Evolutionary conservation across 2,113 vertebrate genomes (phyloP).

Genomic region (Neogale vison): DNA sequence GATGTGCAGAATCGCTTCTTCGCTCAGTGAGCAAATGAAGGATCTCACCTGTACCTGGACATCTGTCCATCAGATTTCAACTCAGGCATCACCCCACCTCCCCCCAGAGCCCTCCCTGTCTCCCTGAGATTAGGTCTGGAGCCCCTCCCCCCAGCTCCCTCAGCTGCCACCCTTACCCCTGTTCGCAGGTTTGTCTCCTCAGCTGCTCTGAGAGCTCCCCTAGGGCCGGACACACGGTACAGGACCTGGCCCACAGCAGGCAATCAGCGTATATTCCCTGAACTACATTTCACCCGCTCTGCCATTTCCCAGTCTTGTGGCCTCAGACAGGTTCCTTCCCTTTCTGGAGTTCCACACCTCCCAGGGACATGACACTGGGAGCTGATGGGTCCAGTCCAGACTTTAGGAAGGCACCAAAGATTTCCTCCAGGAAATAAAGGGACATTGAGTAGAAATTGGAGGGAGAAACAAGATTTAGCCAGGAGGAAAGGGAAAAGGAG

Average conservation of each 20-base stretch:
- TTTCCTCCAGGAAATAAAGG: background rate
- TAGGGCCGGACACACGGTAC: background rate
- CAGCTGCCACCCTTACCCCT: fast-evolving
- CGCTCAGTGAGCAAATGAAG: background rate
- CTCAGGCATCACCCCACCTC: no score
- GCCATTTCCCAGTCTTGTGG: background rate
- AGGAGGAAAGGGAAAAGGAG: background rate
- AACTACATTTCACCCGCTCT: background rate
- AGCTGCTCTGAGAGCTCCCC: background rate
- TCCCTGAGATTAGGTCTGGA: background rate
- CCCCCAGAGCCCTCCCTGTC: background rate
- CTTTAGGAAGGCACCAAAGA: background rate
- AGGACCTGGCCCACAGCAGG: background rate
- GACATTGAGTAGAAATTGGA: background rate
- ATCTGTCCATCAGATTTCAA: background rate
- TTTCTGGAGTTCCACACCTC: background rate
- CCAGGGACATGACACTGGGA: background rate
- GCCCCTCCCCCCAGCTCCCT: background rate
- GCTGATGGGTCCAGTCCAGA: background rate
- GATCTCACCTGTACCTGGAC: background rate
- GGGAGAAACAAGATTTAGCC: background rate
- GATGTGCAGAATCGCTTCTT: background rate
- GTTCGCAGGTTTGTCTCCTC: background rate
- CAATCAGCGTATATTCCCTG: fast-evolving
- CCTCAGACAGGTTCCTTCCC: background rate